Evolutionary conservation across 2,797 vertebrate species (phyloP).

Genomic region (Ciconia nigra): DNA sequence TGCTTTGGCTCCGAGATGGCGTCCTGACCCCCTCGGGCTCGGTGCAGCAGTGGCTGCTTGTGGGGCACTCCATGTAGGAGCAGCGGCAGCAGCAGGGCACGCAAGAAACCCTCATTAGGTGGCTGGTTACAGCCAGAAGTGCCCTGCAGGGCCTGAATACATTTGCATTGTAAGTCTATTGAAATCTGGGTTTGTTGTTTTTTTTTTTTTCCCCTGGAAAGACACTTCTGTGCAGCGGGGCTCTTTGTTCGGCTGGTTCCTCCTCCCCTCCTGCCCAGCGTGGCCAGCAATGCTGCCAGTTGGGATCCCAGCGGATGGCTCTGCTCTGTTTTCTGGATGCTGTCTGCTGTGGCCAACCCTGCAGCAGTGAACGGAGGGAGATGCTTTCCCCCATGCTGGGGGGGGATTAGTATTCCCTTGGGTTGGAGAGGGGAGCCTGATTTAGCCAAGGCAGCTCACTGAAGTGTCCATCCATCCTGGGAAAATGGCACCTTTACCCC

Average conservation of each 20-base stretch:
- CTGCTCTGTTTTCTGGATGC: background rate
- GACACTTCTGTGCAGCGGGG: background rate
- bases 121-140: background rate
- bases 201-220: background rate
- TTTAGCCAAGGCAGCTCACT: background rate
- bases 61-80: background rate
- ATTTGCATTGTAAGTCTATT: constrained; percentile 50
- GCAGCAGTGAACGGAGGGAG: background rate
- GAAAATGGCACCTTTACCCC: background rate
- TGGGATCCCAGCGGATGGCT: background rate
- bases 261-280: background rate
- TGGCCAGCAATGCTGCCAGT: rapidly evolving
- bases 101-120: background rate
- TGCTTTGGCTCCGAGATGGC: rapidly evolving
- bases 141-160: constrained; percentile 11
- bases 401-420: background rate
- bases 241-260: constrained; percentile 13
- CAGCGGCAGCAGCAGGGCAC: background rate
- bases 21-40: background rate
- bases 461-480: background rate
- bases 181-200: background rate
- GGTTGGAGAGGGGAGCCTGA: background rate
- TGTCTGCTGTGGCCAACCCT: background rate
- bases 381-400: background rate
- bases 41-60: rapidly evolving